These are phyloP conservation scores for Balanococcus diminutus DNA, from an alignment of 2,888 invertebrate species.

Conservation along the genomic window DNA sequence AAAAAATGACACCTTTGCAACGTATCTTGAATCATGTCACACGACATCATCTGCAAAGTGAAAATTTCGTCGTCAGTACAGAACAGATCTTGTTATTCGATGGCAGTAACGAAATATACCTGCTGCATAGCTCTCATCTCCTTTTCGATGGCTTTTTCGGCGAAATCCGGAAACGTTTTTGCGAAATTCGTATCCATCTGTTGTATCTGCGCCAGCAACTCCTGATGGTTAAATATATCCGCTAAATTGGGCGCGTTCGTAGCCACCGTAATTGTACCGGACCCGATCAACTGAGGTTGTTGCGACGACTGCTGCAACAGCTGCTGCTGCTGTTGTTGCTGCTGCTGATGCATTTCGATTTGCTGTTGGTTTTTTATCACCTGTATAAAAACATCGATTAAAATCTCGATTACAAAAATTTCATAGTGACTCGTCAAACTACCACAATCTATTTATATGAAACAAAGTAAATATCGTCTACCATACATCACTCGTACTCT, in stretches of 20 bases:
- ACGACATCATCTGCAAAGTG: constrained; percentile 33
- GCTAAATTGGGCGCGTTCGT: constrained; percentile 40
- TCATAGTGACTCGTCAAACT: not conserved
- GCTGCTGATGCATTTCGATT: constrained; percentile 26
- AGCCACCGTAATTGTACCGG: constrained; percentile 43
- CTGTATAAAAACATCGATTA: not conserved
- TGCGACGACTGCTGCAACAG: constrained; percentile 58
- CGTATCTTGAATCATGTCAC: constrained; percentile 39
- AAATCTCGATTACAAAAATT: not conserved
- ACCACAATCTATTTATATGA: not conserved
- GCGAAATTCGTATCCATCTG: constrained; percentile 66
- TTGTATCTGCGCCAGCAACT: constrained; percentile 66
- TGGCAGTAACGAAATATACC: not conserved
- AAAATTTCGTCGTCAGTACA: not conserved
- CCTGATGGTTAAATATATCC: constrained; percentile 47
- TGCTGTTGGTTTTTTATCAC: constrained; percentile 49
- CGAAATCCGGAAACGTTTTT: constrained; percentile 63
- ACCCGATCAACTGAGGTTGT: constrained; percentile 54
- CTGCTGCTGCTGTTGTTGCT: constrained; percentile 61
- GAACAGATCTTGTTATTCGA: not conserved
- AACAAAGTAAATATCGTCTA: not conserved
- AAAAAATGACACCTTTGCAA: constrained; percentile 48
- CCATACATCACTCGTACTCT: not conserved
- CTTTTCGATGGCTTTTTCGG: constrained; percentile 46
- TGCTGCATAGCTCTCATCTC: constrained; percentile 52